Percentiles rank a stretch among this genome's conserved stretches.
Conservation (phyloP, 2,797 vertebrate species). For the Microtus californicus region DNA sequence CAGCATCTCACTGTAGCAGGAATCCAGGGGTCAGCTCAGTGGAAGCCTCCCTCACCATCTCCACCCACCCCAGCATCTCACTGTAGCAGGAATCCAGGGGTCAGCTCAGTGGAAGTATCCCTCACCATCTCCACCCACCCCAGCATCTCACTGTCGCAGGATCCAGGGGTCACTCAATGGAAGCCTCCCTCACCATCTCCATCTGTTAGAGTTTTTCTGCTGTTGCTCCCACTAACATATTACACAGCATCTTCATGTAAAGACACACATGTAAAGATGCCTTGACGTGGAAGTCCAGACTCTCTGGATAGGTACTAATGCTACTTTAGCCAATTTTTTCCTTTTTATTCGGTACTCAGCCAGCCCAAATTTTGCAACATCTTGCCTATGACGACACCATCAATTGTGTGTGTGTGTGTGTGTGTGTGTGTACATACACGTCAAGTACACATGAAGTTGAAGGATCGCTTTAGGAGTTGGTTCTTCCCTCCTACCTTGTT, state of each 20-base stretch:
- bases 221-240: neutral
- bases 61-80: neutral
- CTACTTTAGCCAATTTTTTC: neutral
- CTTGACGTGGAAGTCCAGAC: neutral
- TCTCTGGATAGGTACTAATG: neutral
- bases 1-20: neutral
- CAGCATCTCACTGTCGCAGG: neutral
- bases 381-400: neutral
- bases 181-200: neutral
- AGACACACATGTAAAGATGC: neutral
- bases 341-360: constrained; percentile 14
- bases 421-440: no score
- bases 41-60: no score
- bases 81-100: no score
- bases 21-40: no score
- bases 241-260: neutral
- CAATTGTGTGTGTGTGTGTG: neutral
- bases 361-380: neutral
- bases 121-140: neutral
- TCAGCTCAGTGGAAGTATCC: no score
- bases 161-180: neutral
- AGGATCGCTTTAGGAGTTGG: neutral
- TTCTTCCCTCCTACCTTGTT: neutral
- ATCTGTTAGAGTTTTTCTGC: neutral
- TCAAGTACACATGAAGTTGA: neutral